These are phyloP conservation scores for Exocentrus adspersus DNA, from an alignment of 2,888 invertebrate genomes.

Conservation along the genomic window DNA sequence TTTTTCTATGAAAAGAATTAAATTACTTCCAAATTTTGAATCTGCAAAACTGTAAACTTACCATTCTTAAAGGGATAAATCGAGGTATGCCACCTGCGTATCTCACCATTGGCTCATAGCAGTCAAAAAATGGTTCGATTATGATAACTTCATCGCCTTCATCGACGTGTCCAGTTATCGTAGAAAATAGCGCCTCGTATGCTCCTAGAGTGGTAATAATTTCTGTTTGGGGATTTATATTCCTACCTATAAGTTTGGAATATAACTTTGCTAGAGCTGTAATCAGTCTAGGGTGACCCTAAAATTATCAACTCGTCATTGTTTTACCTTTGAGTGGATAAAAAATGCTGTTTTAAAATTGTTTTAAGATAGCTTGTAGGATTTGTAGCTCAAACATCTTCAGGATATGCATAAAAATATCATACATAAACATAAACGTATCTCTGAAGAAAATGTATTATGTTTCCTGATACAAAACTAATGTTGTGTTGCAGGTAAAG, in stretches of 20 bases:
- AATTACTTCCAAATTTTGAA: conserved; percentile 2
- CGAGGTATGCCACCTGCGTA: conserved; percentile 87
- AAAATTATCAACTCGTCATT: conserved; percentile 55
- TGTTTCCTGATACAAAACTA: too few species aligned
- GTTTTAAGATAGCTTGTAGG: too few species aligned
- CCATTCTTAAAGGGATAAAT: conserved; percentile 85
- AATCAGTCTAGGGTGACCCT: conserved; percentile 94
- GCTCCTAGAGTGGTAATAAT: conserved; percentile 92
- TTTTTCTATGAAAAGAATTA: conserved; percentile 38
- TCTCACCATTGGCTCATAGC: conserved; percentile 94
- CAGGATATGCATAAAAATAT: too few species aligned
- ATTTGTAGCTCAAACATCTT: too few species aligned
- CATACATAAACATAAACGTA: too few species aligned
- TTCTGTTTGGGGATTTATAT: conserved; percentile 87
- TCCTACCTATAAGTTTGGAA: conserved; percentile 76
- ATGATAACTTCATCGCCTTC: conserved; percentile 93
- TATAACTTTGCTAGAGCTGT: conserved; percentile 87
- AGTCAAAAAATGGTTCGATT: conserved; percentile 98
- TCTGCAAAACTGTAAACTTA: conserved; percentile 23
- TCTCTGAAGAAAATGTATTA: too few species aligned
- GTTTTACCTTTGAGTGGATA: too few species aligned
- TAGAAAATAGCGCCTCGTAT: conserved; percentile 90
- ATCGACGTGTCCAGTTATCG: conserved; percentile 80
- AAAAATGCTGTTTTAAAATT: too few species aligned
- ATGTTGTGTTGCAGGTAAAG: too few species aligned